A percentile compares a stretch with the other conserved stretches of the same genome.
Evolutionary conservation across 1,140 invertebrate genomes (phyloP).

Genomic region (Frieseomelitta varia): DNA sequence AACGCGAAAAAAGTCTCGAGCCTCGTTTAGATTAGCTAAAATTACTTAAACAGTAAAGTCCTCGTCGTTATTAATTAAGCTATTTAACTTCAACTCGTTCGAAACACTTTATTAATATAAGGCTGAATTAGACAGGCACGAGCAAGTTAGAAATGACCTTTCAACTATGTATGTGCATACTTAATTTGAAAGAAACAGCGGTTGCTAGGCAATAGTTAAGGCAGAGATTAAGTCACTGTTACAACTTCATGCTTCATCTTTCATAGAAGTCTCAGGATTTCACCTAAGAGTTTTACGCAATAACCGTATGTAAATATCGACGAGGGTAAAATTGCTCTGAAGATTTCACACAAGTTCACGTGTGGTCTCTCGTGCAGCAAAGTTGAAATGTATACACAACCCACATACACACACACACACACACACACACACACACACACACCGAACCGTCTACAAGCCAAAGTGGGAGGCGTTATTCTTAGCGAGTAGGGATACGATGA

Average conservation of each 20-base stretch:
- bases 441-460: background rate
- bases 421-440: no score
- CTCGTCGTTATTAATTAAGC: background rate
- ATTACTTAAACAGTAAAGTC: no score
- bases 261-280: no score
- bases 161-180: background rate
- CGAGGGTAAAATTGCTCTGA: background rate
- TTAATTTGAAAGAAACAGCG: background rate
- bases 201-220: background rate
- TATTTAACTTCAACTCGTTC: background rate
- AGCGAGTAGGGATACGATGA: constrained; percentile 38
- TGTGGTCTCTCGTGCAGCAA: constrained; percentile 23
- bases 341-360: background rate
- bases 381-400: constrained; percentile 4
- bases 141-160: background rate
- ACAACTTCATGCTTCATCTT: background rate
- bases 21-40: background rate
- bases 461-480: constrained; percentile 45
- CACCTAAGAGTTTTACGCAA: background rate
- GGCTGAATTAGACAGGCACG: no score
- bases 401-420: background rate
- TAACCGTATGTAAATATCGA: background rate
- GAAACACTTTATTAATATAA: no score
- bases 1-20: rapidly evolving
- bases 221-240: background rate